phyloP scores from a whole-genome alignment of 2,113 vertebrate species.

The Trichomycterus rosablanca region DNA sequence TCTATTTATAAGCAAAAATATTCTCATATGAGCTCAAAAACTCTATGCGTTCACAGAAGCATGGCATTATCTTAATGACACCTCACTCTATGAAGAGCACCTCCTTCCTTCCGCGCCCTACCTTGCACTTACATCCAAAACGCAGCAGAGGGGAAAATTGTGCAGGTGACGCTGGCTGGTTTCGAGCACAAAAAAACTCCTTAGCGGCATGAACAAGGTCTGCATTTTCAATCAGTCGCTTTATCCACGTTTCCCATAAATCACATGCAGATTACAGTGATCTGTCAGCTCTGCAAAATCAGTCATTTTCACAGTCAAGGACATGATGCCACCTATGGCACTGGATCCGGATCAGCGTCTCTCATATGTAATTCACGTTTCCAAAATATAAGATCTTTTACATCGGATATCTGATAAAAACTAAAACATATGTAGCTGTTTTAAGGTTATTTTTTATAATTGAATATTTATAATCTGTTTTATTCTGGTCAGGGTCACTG shows the following conservation, averaged over 20 bases:
- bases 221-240: constrained; percentile 49
- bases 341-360: background rate
- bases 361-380: too few species aligned
- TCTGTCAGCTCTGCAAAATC: constrained; percentile 4
- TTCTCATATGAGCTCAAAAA: constrained; percentile 19
- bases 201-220: constrained; percentile 36
- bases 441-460: too few species aligned
- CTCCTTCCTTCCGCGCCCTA: constrained; percentile 19
- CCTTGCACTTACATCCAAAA: constrained; percentile 57
- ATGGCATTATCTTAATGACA: constrained; percentile 56
- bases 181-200: constrained; percentile 47
- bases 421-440: too few species aligned
- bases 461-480: too few species aligned
- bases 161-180: constrained; percentile 50
- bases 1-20: constrained; percentile 4
- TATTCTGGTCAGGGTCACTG: too few species aligned
- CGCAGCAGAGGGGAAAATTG: constrained; percentile 64
- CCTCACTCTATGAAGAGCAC: constrained; percentile 50
- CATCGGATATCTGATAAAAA: too few species aligned
- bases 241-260: background rate
- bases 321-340: background rate
- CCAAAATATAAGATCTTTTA: too few species aligned
- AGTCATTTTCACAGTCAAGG: constrained; percentile 16
- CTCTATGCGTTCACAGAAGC: constrained; percentile 42
- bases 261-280: constrained; percentile 3